Evolutionary conservation across 2,888 invertebrate genomes (phyloP), one percentile per base, ranked within the genome.

Genomic region (Andrena minutula): DNA sequence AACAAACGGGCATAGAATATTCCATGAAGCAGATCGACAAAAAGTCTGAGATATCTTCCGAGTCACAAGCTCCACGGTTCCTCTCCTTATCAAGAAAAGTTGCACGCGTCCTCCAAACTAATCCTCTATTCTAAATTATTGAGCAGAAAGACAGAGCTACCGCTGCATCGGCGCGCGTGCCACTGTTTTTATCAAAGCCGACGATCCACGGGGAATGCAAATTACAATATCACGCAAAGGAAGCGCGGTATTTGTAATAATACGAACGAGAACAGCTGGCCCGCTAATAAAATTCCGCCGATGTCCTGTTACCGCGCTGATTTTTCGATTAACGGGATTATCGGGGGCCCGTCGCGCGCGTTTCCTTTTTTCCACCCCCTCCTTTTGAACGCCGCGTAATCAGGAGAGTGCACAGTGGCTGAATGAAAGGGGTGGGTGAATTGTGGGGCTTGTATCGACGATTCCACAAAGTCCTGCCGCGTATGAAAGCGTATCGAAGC

Each of bases 171-270:
- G 47, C 47, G 53, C 56, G 30, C 23, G 12, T 53, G 7, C n/a
- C 26, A 47, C 30, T 8, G 51, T 74, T 81, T 81, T 79, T 79
- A 82, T 75, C 66, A 61, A 70, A 69, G 49, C 20, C 35, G 10
- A 32, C 23, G 26, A 32, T 51, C 47, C 26, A 63, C 12, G 23
- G 1, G 61, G 51, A 41, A 60, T 56, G 35, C 56, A 49, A 60
- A 47, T 63, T 53, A 58, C 64, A 63, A 10, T n/a, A 35, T 5
- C 26, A 2, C 26, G 51, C 49, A 63, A 64, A 63, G 63, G 35
- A n/a, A 23, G 12, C 32, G 8, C 32, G 49, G 56, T 72, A 41
- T 70, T 60, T 58, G 10, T 23, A 60, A 70, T 41, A 28, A 69
- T 56, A 20, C 23, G 56, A 1, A 3, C 8, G 26, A 23, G 56